A percentile compares a stretch with the other conserved stretches of the same genome.
These are phyloP conservation scores for Pipistrellus pygmaeus DNA, from an alignment of 2,797 vertebrate genomes.

Conservation along the genomic window DNA sequence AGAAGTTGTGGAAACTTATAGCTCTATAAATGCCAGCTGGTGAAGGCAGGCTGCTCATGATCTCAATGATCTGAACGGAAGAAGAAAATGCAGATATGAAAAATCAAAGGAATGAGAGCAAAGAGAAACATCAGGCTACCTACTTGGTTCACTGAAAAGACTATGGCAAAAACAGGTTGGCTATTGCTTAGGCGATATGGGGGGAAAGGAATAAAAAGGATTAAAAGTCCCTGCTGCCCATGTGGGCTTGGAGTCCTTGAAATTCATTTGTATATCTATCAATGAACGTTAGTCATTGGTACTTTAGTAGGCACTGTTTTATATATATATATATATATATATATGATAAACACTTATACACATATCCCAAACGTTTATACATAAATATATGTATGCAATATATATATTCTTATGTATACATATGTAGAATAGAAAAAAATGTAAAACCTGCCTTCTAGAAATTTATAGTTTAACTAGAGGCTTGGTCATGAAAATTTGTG, in stretches of 20 bases:
- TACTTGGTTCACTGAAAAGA: constrained; percentile 36
- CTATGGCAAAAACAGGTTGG: background rate
- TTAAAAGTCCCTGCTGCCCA: background rate
- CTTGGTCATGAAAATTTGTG: too few relatives aligned
- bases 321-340: background rate
- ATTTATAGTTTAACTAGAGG: background rate
- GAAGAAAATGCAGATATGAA: constrained; percentile 39
- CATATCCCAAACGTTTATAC: background rate
- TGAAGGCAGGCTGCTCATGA: constrained; percentile 47
- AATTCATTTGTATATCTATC: background rate
- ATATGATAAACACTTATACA: too few relatives aligned
- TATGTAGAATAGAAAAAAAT: background rate
- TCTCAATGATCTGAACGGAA: constrained; percentile 14
- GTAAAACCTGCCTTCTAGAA: background rate
- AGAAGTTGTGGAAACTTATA: constrained; percentile 73
- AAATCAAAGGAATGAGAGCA: constrained; percentile 23
- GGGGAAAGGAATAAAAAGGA: background rate
- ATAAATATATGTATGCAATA: background rate
- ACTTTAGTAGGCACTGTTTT: constrained; percentile 16
- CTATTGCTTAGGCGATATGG: background rate
- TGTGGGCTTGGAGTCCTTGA: background rate
- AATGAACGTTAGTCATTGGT: background rate
- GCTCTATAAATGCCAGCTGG: constrained; percentile 78
- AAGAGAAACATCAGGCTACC: constrained; percentile 15
- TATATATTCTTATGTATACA: background rate